Evolutionary conservation across 2,797 vertebrate genomes (phyloP), one percentile per base, ranked within the genome.

Genomic region (Spondyliosoma cantharus): DNA sequence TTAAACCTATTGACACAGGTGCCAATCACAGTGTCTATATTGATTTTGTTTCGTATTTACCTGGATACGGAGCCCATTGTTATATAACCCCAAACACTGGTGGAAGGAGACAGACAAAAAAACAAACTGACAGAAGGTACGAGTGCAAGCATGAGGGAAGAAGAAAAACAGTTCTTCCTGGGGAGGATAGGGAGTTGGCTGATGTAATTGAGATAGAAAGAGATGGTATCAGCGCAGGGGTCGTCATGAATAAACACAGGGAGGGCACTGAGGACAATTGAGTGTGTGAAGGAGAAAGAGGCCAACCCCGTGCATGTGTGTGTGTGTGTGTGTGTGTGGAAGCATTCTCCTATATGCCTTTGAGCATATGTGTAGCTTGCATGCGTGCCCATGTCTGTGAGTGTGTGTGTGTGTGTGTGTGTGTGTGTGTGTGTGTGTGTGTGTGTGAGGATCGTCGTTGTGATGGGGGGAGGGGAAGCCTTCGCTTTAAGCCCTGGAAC

Each of bases 131-230:
- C 69, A 76, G 62, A 78, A 49, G 78, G 59, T 60, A 29, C 45
- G 78, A 78, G 82, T 73, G 32, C 56, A 75, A 63, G 58, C 8
- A 4, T 46, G 72, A 64, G 74, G 60, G 56, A 71, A 76, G 84
- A 89, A 87, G 81, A 78, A 83, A 89, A 90, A 84, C 81, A 82
- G 74, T 85, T 89, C 71, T 84, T 78, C 78, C 81, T 73, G 73
- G 83, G 78, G 85, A 86, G 86, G 83, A 88, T 59, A 69, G 84
- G 86, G 90, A 89, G 88, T 92, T 90, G 81, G 90, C 87, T 92
- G 92, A 93, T 93, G 93, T 92, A 93, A 94, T 91, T 93, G 93
- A 94, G 93, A 94, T 93, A 92, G 93, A 93, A 94, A 90, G 89
- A 94, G 92, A 95, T 93, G 79, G 85, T 93, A 94, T 94, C 94